Evolutionary conservation across 2,113 vertebrate species (phyloP).

Genomic region (Pitta sordida): DNA sequence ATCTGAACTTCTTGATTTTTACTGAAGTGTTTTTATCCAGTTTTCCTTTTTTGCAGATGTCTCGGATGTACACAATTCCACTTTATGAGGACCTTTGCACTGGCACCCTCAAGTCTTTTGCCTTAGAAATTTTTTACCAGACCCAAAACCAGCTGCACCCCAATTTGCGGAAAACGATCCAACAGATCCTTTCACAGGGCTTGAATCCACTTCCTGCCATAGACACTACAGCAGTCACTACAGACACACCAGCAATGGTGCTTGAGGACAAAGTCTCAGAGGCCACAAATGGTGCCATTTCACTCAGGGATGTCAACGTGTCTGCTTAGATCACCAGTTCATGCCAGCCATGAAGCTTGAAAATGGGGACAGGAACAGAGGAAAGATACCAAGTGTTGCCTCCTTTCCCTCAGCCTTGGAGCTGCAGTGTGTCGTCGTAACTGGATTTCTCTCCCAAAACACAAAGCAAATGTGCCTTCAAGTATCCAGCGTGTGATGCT

Average conservation of each 20-base stretch:
- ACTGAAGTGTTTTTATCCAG: not conserved
- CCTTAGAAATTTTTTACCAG: conserved; percentile 93
- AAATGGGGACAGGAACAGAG: conserved; percentile 26
- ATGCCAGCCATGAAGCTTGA: conserved; percentile 11
- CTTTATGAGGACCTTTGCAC: conserved; percentile 94
- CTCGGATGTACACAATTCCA: conserved; percentile 97
- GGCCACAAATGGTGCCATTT: conserved; percentile 74
- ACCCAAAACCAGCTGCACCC: conserved; percentile 91
- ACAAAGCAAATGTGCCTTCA: conserved; percentile 63
- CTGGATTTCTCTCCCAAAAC: conserved; percentile 40
- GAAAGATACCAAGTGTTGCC: not conserved
- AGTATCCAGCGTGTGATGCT: conserved; percentile 20
- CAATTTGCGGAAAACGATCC: conserved; percentile 88
- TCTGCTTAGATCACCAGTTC: conserved; percentile 79
- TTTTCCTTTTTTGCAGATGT: conserved; percentile 78
- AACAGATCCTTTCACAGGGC: conserved; percentile 90
- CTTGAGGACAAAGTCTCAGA: conserved; percentile 74
- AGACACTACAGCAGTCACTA: conserved; percentile 30
- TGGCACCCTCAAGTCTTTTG: conserved; percentile 89
- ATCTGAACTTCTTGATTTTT: not conserved
- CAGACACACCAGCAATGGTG: conserved; percentile 64
- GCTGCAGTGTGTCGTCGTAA: conserved; percentile 31
- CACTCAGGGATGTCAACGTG: conserved; percentile 91
- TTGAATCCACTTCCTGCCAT: conserved; percentile 67
- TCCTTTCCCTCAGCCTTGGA: conserved; percentile 30